Percentiles rank a stretch among this genome's conserved stretches.
Conservation (phyloP, 2,113 vertebrate species). For the Bambusicola thoracicus region DNA sequence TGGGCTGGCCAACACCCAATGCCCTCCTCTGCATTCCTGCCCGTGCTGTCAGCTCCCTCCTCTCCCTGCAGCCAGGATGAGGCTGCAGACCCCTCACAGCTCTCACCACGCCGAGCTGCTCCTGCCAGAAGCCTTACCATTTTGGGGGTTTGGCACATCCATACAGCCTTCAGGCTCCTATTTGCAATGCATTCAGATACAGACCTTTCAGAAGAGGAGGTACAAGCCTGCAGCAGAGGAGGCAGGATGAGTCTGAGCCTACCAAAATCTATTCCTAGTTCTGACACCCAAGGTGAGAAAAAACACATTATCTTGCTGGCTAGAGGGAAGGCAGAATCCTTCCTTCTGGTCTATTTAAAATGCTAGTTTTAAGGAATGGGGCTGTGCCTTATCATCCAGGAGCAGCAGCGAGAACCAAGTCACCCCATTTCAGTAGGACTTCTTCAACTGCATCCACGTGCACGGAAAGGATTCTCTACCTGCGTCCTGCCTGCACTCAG, state of each 20-base stretch:
- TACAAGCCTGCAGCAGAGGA: neutral
- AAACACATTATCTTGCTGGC: neutral
- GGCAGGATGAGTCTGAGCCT: neutral
- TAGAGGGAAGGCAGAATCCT: conserved; percentile 10
- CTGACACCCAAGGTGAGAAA: conserved; percentile 40
- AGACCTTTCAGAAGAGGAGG: neutral
- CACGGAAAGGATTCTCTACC: neutral
- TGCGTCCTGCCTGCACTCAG: neutral
- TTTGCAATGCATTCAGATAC: neutral
- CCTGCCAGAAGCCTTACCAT: neutral
- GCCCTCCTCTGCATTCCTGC: neutral
- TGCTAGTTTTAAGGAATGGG: neutral
- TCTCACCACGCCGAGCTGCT: neutral
- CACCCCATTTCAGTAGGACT: neutral
- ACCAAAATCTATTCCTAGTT: conserved; percentile 10
- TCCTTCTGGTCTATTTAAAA: neutral
- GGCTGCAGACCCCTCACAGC: neutral
- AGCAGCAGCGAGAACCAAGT: conserved; percentile 11
- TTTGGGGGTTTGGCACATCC: neutral
- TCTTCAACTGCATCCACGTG: neutral
- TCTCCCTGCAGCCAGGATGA: neutral
- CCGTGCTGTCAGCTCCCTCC: neutral
- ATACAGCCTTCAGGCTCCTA: neutral
- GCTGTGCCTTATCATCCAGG: neutral
- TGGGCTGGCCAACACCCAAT: neutral